Conservation (phyloP, 1,140 invertebrate genomes). For the Bactericera cockerelli region DNA sequence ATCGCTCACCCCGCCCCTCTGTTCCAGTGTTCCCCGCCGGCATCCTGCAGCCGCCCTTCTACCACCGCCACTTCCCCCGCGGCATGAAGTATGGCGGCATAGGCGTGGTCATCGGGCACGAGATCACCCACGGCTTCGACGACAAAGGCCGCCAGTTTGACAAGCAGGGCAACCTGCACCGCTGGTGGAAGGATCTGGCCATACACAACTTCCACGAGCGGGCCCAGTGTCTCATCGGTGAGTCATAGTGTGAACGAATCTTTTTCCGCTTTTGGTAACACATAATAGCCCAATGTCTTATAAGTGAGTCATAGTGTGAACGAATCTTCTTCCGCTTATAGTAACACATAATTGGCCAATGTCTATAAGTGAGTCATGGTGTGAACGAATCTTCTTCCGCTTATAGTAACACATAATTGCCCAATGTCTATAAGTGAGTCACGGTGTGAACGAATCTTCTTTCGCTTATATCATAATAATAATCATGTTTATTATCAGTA, state of each 20-base stretch:
- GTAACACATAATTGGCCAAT: too few species aligned
- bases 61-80: conserved; percentile 62
- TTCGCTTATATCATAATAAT: too few species aligned
- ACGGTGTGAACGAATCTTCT: too few species aligned
- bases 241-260: too few species aligned
- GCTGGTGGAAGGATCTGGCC: conserved; percentile 60
- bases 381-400: too few species aligned
- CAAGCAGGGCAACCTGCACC: conserved; percentile 47
- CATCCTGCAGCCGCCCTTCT: conserved; percentile 81
- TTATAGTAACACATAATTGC: too few species aligned
- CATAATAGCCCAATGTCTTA: conserved; percentile 69
- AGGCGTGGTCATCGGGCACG: conserved; percentile 50
- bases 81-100: conserved; percentile 65
- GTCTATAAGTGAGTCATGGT: conserved; percentile 50
- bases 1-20: background rate
- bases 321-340: too few species aligned
- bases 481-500: too few species aligned
- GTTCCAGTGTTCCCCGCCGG: conserved; percentile 72
- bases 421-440: conserved; percentile 59
- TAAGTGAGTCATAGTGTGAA: conserved; percentile 45
- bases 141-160: conserved; percentile 51
- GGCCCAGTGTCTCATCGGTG: conserved; percentile 64
- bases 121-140: conserved; percentile 52
- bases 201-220: conserved; percentile 46
- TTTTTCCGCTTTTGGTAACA: too few species aligned